Evolutionary conservation across 1,140 invertebrate genomes (phyloP).

Genomic region (Apis florea): DNA sequence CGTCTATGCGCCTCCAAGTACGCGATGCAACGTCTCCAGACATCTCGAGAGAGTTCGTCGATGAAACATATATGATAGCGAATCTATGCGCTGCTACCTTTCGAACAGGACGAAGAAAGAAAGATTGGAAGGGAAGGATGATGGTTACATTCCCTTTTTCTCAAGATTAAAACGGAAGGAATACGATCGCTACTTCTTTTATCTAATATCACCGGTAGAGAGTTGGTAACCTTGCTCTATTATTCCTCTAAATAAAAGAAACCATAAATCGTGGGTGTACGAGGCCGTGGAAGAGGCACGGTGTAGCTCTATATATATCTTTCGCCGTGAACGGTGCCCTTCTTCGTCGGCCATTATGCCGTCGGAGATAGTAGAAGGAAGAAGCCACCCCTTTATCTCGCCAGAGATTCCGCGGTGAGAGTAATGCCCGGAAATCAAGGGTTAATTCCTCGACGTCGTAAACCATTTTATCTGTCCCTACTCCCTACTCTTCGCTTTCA

Average conservation of each 20-base stretch:
- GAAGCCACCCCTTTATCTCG: slow-evolving; percentile 77
- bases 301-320: slow-evolving; percentile 70
- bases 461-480: slow-evolving; percentile 76
- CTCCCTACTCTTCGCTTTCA: slow-evolving; percentile 1
- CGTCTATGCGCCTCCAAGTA: slow-evolving; percentile 22
- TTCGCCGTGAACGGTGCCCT: slow-evolving; percentile 74
- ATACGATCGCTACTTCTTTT: not conserved
- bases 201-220: not conserved
- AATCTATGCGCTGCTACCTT: too few relatives aligned
- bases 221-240: slow-evolving; percentile 54
- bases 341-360: slow-evolving; percentile 69
- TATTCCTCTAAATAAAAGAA: slow-evolving; percentile 76
- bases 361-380: slow-evolving; percentile 76
- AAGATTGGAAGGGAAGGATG: not conserved
- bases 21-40: slow-evolving; percentile 30
- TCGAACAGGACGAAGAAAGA: not conserved
- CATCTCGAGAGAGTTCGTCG: not conserved
- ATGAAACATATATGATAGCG: too few relatives aligned
- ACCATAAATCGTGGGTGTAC: slow-evolving; percentile 72
- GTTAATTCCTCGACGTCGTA: slow-evolving; percentile 75
- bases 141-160: not conserved
- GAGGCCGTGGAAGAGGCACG: slow-evolving; percentile 60
- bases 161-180: not conserved
- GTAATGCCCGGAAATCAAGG: slow-evolving; percentile 79
- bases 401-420: slow-evolving; percentile 69